These are phyloP conservation scores for Macroteleia sp. DNA, from an alignment of 2,888 invertebrate species.

Conservation along the genomic window DNA sequence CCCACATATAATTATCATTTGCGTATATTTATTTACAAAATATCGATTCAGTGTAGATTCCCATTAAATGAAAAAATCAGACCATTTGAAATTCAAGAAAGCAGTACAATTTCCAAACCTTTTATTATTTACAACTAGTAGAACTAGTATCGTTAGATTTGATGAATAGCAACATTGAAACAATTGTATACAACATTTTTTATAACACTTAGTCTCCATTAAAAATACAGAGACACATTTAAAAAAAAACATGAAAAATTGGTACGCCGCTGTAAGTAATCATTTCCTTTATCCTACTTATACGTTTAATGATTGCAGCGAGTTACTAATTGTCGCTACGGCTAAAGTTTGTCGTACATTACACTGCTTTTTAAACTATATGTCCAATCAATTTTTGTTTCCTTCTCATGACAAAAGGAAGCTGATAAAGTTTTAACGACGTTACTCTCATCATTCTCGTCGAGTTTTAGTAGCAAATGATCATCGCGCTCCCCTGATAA, in stretches of 20 bases:
- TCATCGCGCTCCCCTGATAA: slow-evolving; percentile 42
- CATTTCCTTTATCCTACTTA: slow-evolving; percentile 19
- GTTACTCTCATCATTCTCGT: neutral
- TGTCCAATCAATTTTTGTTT: slow-evolving; percentile 25
- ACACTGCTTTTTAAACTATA: slow-evolving; percentile 19
- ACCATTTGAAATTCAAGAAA: too few relatives aligned
- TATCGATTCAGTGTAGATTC: too few relatives aligned
- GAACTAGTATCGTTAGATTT: too few relatives aligned
- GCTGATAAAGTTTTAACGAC: slow-evolving; percentile 28
- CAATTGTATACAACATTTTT: too few relatives aligned
- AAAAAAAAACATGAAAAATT: neutral
- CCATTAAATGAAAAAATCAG: too few relatives aligned
- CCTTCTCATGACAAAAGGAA: slow-evolving; percentile 31
- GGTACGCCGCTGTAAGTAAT: slow-evolving; percentile 10
- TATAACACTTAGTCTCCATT: too few relatives aligned
- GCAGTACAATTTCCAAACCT: too few relatives aligned
- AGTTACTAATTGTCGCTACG: slow-evolving; percentile 25
- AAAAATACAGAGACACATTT: too few relatives aligned
- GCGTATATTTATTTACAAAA: too few relatives aligned
- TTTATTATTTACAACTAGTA: too few relatives aligned
- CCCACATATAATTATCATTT: too few relatives aligned
- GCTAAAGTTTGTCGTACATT: slow-evolving; percentile 27
- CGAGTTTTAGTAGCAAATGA: slow-evolving; percentile 9
- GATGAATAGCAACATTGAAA: too few relatives aligned
- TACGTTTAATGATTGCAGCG: slow-evolving; percentile 13